phyloP scores from a whole-genome alignment of 2,888 invertebrate species.

The Hydrotaea diabolus region DNA sequence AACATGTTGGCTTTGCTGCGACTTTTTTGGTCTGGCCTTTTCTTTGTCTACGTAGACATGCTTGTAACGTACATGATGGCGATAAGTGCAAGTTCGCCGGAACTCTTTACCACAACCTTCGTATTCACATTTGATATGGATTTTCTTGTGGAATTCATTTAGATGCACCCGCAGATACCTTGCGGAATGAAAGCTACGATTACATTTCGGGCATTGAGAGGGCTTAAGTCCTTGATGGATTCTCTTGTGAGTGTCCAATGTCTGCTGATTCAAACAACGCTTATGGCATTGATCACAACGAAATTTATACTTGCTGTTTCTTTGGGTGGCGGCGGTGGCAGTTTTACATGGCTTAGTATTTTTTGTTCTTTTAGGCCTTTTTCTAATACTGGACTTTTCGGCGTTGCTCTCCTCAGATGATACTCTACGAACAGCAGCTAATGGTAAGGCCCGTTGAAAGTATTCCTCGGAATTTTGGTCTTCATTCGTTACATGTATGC shows the following conservation, averaged over 20 bases:
- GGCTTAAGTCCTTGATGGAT: constrained; percentile 40
- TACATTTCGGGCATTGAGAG: constrained; percentile 49
- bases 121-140: constrained; percentile 65
- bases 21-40: not conserved
- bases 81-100: constrained; percentile 49
- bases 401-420: too few species aligned
- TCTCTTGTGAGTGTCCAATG: constrained; percentile 42
- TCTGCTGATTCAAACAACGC: constrained; percentile 36
- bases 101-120: constrained; percentile 69
- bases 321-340: constrained; percentile 45
- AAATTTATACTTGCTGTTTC: constrained; percentile 65
- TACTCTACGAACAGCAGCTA: too few species aligned
- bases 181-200: constrained; percentile 65
- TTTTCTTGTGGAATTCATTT: constrained; percentile 63
- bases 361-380: too few species aligned
- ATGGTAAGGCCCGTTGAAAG: too few species aligned
- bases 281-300: constrained; percentile 61
- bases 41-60: not conserved
- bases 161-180: constrained; percentile 65
- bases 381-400: too few species aligned
- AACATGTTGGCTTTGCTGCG: constrained; percentile 47
- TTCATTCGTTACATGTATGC: too few species aligned
- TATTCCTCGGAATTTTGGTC: too few species aligned
- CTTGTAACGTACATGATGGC: constrained; percentile 67
- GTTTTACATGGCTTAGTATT: not conserved